Conservation (phyloP, 2,113 vertebrate species). For the Myotis lucifugus region DNA sequence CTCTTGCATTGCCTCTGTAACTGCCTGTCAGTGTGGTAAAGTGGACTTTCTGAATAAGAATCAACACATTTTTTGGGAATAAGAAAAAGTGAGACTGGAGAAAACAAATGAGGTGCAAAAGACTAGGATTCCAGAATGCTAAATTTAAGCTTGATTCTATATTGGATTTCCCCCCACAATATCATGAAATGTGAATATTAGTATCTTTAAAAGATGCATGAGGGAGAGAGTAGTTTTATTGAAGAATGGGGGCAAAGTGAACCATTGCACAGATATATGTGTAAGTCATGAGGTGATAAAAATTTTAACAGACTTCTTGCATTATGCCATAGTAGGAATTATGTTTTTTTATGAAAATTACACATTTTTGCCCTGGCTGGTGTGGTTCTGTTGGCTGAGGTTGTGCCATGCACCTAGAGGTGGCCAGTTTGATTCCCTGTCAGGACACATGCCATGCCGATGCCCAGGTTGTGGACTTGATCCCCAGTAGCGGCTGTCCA, state of each 20-base stretch:
- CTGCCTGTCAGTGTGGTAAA: background rate
- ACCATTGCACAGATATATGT: background rate
- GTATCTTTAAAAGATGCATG: background rate
- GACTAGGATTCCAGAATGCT: background rate
- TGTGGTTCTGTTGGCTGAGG: background rate
- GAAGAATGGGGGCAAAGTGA: background rate
- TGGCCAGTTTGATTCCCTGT: background rate
- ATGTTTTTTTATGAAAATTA: slow-evolving; percentile 54
- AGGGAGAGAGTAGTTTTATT: background rate
- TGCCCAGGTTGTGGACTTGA: no score
- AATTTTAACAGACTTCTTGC: slow-evolving; percentile 50
- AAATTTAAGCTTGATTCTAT: background rate
- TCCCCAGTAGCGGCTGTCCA: background rate
- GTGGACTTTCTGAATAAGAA: background rate
- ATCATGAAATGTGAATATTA: background rate
- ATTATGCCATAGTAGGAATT: slow-evolving; percentile 61
- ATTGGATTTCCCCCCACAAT: background rate
- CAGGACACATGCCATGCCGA: background rate
- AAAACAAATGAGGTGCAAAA: background rate
- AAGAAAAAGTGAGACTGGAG: background rate
- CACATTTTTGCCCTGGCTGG: background rate
- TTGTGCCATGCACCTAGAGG: background rate
- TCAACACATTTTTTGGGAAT: background rate
- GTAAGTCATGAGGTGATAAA: background rate
- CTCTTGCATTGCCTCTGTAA: background rate